Evolutionary conservation across 2,113 vertebrate genomes (phyloP).

Genomic region (Thryonomys swinderianus): DNA sequence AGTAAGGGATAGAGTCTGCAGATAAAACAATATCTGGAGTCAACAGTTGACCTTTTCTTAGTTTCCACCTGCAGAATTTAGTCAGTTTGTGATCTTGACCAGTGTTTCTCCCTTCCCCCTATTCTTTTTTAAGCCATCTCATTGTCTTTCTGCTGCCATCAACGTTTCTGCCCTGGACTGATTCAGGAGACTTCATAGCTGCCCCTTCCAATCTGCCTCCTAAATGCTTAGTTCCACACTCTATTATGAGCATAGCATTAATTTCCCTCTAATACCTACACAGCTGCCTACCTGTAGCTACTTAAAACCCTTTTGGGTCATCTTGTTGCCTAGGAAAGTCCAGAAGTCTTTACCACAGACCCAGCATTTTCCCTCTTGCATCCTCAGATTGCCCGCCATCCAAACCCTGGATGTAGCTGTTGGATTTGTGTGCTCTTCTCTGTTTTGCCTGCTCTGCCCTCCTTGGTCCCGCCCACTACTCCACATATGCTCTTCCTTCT

Average conservation of each 20-base stretch:
- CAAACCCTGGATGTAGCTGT: neutral
- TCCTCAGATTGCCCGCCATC: neutral
- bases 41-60: neutral
- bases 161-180: neutral
- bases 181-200: neutral
- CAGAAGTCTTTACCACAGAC: neutral
- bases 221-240: neutral
- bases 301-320: neutral
- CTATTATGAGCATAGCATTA: neutral
- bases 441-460: neutral
- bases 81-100: neutral
- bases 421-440: too few species aligned
- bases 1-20: neutral
- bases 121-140: neutral
- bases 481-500: neutral
- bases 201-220: neutral
- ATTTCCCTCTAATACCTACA: neutral
- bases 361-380: neutral
- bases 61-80: neutral
- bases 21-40: neutral
- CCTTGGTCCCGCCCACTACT: neutral
- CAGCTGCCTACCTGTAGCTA: accelerated
- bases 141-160: neutral
- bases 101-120: neutral
- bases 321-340: neutral